Evolutionary conservation across 2,797 vertebrate genomes (phyloP).

Genomic region (Myotis findleyi): DNA sequence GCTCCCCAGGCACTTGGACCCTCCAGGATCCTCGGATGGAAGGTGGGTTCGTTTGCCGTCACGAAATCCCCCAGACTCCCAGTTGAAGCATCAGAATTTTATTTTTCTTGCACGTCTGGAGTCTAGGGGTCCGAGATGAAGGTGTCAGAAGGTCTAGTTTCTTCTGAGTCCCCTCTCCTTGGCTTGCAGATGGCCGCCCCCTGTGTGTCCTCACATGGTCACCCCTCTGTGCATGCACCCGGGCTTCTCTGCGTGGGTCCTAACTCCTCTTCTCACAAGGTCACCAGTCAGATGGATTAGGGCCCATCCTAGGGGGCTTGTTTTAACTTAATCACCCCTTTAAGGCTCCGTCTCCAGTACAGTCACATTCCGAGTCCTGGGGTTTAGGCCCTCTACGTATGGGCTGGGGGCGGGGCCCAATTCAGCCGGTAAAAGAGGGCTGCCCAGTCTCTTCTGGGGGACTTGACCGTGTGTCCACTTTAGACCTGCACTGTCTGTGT

Average conservation of each 20-base stretch:
- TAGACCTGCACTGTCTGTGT: background rate
- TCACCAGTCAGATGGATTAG: background rate
- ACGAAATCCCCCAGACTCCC: background rate
- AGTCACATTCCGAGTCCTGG: background rate
- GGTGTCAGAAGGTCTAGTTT: background rate
- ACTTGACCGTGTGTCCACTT: background rate
- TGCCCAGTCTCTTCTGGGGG: background rate
- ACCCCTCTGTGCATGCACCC: background rate
- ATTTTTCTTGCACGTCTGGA: background rate
- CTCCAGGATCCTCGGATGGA: background rate
- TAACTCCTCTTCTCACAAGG: background rate
- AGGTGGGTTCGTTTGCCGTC: background rate
- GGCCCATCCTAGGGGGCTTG: background rate
- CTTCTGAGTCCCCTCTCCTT: background rate
- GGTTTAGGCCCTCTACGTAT: background rate
- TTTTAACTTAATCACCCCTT: background rate
- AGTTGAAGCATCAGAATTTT: background rate
- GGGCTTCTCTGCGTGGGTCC: background rate
- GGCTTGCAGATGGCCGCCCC: background rate
- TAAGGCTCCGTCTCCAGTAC: background rate
- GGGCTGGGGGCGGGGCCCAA: background rate
- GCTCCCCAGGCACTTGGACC: background rate
- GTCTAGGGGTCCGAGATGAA: background rate
- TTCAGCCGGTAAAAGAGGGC: background rate
- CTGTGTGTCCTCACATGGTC: fast-evolving